Percentiles rank a stretch among this genome's conserved stretches.
phyloP scores from a whole-genome alignment of 2,888 invertebrate genomes.

The Auanema sp. region DNA sequence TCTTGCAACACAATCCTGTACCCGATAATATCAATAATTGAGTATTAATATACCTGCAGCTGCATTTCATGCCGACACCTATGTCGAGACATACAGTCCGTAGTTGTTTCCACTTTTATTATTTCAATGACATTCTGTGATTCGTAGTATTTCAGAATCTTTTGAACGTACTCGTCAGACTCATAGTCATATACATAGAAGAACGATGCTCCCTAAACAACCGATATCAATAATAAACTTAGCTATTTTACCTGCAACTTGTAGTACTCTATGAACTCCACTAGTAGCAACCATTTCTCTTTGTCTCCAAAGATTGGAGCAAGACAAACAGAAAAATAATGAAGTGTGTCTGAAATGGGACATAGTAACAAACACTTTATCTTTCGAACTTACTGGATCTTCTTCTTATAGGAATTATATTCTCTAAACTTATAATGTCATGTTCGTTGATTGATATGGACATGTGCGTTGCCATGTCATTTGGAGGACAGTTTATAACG shows the following conservation, averaged over 20 bases:
- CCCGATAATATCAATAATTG: background rate
- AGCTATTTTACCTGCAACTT: slow-evolving; percentile 25
- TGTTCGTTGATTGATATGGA: slow-evolving; percentile 3
- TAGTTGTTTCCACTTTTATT: slow-evolving; percentile 23
- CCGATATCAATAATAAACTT: background rate
- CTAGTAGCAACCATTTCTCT: slow-evolving; percentile 30
- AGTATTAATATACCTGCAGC: slow-evolving; percentile 25
- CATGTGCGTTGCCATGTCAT: background rate
- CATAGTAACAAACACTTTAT: background rate
- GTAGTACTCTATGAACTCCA: slow-evolving; percentile 41
- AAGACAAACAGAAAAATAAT: slow-evolving; percentile 31
- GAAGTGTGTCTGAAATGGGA: background rate
- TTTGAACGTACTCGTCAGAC: slow-evolving; percentile 9
- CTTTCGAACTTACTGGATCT: background rate
- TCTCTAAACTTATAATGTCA: slow-evolving; percentile 6
- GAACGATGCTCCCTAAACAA: slow-evolving; percentile 27
- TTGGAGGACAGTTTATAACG: slow-evolving; percentile 22
- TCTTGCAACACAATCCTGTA: slow-evolving; percentile 34
- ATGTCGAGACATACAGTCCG: slow-evolving; percentile 34
- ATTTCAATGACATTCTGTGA: slow-evolving; percentile 14
- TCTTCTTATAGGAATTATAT: background rate
- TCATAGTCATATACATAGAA: slow-evolving; percentile 29
- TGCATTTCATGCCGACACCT: slow-evolving; percentile 44
- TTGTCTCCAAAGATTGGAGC: slow-evolving; percentile 36
- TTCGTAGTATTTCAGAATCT: slow-evolving; percentile 23